Percentiles rank a stretch among this genome's conserved stretches.
Conservation (phyloP, 2,113 vertebrate genomes). For the Myrmophylax atrothorax region DNA sequence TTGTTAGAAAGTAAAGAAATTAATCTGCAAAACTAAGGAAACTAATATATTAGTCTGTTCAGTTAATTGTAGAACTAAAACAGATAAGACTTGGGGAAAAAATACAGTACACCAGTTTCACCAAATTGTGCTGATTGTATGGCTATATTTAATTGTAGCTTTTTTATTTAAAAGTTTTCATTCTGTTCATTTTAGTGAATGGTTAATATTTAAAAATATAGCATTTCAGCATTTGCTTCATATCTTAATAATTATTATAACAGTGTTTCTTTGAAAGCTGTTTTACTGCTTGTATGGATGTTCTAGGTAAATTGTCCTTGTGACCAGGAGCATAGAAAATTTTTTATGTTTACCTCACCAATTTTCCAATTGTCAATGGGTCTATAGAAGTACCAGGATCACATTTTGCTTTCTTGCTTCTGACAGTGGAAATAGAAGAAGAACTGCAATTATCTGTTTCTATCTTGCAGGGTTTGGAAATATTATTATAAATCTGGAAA, state of each 20-base stretch:
- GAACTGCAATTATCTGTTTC: neutral
- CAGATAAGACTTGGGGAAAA: neutral
- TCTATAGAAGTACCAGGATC: neutral
- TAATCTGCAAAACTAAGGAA: neutral
- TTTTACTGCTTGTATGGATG: neutral
- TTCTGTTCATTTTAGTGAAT: conserved; percentile 12
- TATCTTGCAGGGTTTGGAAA: neutral
- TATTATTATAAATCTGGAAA: neutral
- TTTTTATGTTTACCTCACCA: neutral
- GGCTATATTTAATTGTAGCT: neutral
- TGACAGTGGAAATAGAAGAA: neutral
- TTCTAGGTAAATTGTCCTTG: neutral
- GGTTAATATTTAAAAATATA: neutral
- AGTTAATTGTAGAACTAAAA: neutral
- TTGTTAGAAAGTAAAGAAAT: neutral
- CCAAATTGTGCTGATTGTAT: neutral
- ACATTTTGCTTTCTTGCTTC: neutral
- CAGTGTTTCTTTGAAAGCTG: conserved; percentile 1
- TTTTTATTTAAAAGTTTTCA: neutral
- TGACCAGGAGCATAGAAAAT: neutral
- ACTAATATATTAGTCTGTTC: neutral
- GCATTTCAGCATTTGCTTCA: conserved; percentile 16
- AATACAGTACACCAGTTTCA: neutral
- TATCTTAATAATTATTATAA: neutral
- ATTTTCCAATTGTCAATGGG: neutral